phyloP scores from a whole-genome alignment of 2,797 vertebrate genomes.

The Lithobates sylvaticus region DNA sequence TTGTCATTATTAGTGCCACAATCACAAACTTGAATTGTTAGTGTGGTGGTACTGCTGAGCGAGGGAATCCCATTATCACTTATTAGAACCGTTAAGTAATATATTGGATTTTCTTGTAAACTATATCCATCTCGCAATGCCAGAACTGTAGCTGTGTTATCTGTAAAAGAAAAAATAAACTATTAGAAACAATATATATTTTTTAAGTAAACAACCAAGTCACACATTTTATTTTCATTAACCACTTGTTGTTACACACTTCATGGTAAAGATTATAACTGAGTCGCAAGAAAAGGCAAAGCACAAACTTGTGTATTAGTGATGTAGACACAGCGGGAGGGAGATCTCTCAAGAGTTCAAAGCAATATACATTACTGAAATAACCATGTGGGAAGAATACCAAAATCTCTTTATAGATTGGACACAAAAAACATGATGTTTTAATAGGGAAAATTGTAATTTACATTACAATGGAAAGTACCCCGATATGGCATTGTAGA shows the following conservation, averaged over 20 bases:
- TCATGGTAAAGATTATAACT: not conserved
- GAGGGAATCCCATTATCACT: conserved; percentile 86
- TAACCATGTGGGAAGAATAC: not conserved
- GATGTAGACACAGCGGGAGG: not conserved
- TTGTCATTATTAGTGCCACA: conserved; percentile 80
- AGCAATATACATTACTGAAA: not conserved
- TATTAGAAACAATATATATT: not conserved
- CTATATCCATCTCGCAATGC: conserved; percentile 84
- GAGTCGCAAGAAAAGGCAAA: not conserved
- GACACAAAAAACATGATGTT: not conserved
- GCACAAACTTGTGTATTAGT: not conserved
- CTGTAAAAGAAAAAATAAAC: conserved; percentile 70
- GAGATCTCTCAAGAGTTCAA: not conserved
- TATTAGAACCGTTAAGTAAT: conserved; percentile 86
- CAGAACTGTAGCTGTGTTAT: conserved; percentile 92
- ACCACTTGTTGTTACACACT: not conserved
- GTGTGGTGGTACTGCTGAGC: conserved; percentile 87
- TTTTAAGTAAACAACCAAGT: not conserved
- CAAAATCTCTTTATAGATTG: not conserved
- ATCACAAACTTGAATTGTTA: conserved; percentile 87
- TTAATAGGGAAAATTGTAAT: too few species aligned
- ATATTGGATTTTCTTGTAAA: conserved; percentile 80
- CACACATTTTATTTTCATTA: not conserved
- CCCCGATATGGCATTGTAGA: too few species aligned
- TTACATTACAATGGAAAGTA: too few species aligned